Evolutionary conservation across 2,113 vertebrate genomes (phyloP), one percentile per base, ranked within the genome.

Genomic region (Phoxinus phoxinus): DNA sequence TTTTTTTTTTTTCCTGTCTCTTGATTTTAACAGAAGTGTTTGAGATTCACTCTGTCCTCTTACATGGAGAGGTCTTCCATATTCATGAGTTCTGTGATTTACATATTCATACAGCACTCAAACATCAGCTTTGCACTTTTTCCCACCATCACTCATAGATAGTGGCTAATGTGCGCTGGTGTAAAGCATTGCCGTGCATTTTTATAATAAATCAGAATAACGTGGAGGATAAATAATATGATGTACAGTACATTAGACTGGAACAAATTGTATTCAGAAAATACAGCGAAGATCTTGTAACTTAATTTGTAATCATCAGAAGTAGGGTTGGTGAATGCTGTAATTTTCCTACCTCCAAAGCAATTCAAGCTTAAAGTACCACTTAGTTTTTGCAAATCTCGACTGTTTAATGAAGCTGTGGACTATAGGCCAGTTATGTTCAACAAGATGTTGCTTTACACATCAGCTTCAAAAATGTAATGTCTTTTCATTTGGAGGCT

Each of bases 21-120:
- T 19, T 15, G 15, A 6, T 30, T 51, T 27, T 19, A 75, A 48
- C n/a, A 17, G 3, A 21, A 78, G 51, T 30, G 15, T 75, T 75
- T 58, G 12, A 58, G 51, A 78, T 61, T 61, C 77, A 63, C n/a
- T 63, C 77, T 19, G 37, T 63, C 15, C 21, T 74, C n/a, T 81
- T 65, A 41, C 76, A 25, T 44, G 12, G 35, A 61, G 76, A 41
- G 35, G 17, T 37, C 25, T 12, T 63, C 10, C 76, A 59, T 85
- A 81, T 75, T 76, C 59, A 77, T 82, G 11, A 61, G 59, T 59
- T 48, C 3, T 32, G 37, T 67, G 13, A 84, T 81, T 87, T 65
- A 41, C 75, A 84, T 80, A 77, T 35, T 25, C 19, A 27, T 78
- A n/a, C 12, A 19, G 6, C 25, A 83, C 63, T 56, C 23, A 77